Evolutionary conservation across 2,797 vertebrate genomes (phyloP).

Genomic region (Phrynocephalus vlangalii): DNA sequence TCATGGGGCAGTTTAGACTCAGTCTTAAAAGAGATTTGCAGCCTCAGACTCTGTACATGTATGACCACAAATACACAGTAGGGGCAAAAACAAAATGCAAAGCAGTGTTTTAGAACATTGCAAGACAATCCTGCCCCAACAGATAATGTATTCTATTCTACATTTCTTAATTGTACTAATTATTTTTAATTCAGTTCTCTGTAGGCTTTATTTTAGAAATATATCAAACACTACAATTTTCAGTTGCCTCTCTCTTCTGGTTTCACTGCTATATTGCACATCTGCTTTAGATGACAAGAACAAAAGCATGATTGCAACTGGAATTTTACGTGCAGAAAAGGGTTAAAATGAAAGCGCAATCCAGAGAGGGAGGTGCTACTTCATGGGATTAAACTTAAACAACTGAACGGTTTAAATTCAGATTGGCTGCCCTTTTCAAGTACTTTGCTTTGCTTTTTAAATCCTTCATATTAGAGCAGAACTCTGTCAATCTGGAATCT

Average conservation of each 20-base stretch:
- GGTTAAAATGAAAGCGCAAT: slow-evolving; percentile 6
- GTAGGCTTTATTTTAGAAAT: neutral
- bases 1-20: neutral
- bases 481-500: slow-evolving; percentile 14
- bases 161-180: too few relatives aligned
- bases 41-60: neutral
- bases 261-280: slow-evolving; percentile 16
- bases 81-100: neutral
- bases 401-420: slow-evolving; percentile 31
- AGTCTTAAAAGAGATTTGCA: neutral
- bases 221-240: neutral
- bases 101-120: too few relatives aligned
- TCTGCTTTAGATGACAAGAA: neutral
- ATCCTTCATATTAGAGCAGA: slow-evolving; percentile 27
- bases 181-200: too few relatives aligned
- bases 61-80: neutral
- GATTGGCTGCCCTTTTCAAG: slow-evolving; percentile 28
- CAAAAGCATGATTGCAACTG: slow-evolving; percentile 18
- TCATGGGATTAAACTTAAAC: slow-evolving; percentile 15
- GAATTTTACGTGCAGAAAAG: neutral
- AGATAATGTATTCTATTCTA: too few relatives aligned
- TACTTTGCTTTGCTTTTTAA: neutral
- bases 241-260: neutral
- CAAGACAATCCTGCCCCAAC: too few relatives aligned
- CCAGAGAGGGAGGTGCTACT: neutral